phyloP scores from a whole-genome alignment of 2,113 vertebrate species.

The Mirza zaza region DNA sequence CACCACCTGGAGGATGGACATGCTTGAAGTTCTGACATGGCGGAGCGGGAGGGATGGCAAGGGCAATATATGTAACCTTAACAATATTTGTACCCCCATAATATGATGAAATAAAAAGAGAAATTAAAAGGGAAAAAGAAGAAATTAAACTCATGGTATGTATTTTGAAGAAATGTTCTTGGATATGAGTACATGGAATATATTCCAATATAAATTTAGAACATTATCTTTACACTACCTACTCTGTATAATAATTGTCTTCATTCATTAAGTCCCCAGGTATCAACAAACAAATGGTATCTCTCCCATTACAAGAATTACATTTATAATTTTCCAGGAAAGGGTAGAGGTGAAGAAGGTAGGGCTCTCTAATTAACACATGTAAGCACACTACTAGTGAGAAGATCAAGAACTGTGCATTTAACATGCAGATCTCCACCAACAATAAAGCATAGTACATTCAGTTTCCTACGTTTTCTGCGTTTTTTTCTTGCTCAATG shows the following conservation, averaged over 20 bases:
- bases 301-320: not conserved
- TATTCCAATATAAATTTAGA: not conserved
- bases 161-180: not conserved
- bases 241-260: not conserved
- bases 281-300: not conserved
- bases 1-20: no score
- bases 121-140: no score
- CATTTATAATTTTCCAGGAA: not conserved
- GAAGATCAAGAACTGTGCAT: not conserved
- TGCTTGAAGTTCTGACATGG: no score
- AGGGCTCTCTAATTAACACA: not conserved
- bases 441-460: not conserved
- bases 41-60: no score
- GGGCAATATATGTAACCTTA: no score
- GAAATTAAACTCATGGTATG: not conserved
- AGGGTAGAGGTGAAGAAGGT: accelerated
- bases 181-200: not conserved
- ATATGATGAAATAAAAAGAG: no score
- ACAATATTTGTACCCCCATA: no score
- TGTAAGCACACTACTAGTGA: not conserved
- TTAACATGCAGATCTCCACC: not conserved
- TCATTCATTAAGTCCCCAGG: not conserved
- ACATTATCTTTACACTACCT: not conserved
- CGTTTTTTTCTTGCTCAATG: not conserved
- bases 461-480: not conserved